Evolutionary conservation across 2,113 vertebrate species (phyloP), one percentile per base, ranked within the genome.

Genomic region (Pelvicachromis taeniatus): DNA sequence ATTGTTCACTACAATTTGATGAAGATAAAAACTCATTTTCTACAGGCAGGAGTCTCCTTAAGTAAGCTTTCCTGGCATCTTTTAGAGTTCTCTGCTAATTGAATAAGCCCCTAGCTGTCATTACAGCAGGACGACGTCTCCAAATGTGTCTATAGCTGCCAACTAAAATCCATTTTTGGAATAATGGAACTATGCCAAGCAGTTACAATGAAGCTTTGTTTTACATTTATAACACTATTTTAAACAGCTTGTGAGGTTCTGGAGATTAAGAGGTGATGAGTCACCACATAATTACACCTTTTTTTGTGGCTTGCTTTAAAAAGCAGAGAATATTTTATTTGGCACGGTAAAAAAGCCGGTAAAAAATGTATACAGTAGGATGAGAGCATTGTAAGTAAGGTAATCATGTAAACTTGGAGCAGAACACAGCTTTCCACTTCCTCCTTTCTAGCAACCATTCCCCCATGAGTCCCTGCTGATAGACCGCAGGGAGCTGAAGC

Each of bases 401-500:
- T 75, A 75, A 75, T 33, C 2, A 3, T 33, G 45, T 11, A 50
- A 13, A 75, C 4, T n/a, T 0, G 16, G 16, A 52, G 70, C 42
- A 50, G 0, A 13, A 31, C 9, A 45, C 23, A 59, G 3, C 1
- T 54, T 29, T 56, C 48, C 7, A 5, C 26, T n/a, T 68, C 48
- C 10, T 65, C 3, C 23, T 35, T 17, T 80, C 42, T 89, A 99
- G 98, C 97, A 97, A 96, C 98, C 98, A 86, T 99, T 99, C 92
- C 97, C 97, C 91, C 98, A 99, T 2, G 98, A 99, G 94, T 99
- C 98, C 31, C 94, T 99, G 94, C 96, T 99, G 89, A 96, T 99
- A 81, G 98, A 99, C 93, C 96, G 97, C 83, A 97, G 96, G 90
- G 98, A 99, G 94, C 95, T 97, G 94, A 98, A 97, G 91, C 94